Evolutionary conservation across 2,113 vertebrate genomes (phyloP).

Genomic region (Odocoileus virginianus): DNA sequence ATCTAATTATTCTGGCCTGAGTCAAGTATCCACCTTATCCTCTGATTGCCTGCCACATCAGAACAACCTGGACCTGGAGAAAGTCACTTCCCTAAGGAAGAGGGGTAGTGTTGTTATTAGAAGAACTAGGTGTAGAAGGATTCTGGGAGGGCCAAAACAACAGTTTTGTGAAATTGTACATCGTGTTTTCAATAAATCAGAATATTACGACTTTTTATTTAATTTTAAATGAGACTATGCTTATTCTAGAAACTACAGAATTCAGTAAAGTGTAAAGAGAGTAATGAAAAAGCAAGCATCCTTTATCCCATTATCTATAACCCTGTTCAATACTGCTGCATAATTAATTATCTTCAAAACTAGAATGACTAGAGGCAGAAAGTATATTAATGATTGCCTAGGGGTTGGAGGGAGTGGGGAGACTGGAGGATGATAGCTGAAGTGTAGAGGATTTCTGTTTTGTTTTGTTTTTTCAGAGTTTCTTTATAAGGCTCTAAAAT

Average conservation of each 20-base stretch:
- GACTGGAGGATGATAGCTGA: background rate
- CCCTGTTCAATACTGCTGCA: background rate
- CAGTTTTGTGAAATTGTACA: background rate
- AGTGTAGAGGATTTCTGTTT: background rate
- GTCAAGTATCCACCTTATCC: background rate
- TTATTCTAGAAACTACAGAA: background rate
- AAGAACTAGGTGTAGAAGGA: background rate
- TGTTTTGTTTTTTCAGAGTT: background rate
- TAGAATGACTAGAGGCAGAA: background rate
- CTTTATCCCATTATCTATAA: background rate
- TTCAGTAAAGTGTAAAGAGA: background rate
- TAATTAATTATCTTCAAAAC: background rate
- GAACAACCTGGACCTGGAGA: background rate
- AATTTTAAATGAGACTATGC: background rate
- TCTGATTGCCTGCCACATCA: background rate
- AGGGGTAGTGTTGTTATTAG: background rate
- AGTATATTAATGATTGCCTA: background rate
- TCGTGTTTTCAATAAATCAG: background rate
- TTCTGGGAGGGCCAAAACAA: background rate
- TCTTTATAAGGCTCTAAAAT: background rate
- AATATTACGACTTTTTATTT: background rate
- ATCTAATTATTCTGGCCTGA: background rate
- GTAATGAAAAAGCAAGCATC: background rate
- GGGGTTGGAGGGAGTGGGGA: background rate
- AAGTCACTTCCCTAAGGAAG: background rate